Percentiles rank a stretch among this genome's conserved stretches.
These are phyloP conservation scores for Callyntrura sp. DNA, from an alignment of 2,888 invertebrate genomes.

Conservation along the genomic window DNA sequence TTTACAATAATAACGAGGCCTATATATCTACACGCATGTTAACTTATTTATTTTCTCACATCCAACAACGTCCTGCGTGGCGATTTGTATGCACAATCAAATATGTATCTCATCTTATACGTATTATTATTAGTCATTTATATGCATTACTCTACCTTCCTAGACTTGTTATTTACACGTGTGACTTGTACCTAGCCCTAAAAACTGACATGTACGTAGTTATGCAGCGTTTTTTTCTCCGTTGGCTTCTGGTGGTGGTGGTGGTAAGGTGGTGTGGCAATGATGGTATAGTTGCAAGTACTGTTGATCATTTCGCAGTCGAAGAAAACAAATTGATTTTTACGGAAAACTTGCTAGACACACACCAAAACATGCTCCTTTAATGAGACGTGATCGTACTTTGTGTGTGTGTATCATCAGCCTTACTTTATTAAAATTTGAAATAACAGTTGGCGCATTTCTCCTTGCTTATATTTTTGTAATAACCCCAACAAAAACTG, in stretches of 20 bases:
- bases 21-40: neutral
- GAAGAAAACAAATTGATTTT: conserved; percentile 79
- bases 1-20: conserved; percentile 23
- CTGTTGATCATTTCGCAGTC: conserved; percentile 61
- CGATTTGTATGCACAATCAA: conserved; percentile 53
- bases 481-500: conserved; percentile 2
- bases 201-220: conserved; percentile 52
- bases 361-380: conserved; percentile 29
- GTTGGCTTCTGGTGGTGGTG: conserved; percentile 37
- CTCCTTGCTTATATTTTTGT: neutral
- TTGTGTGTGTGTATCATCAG: conserved; percentile 13
- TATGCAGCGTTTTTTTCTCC: conserved; percentile 28
- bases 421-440: conserved; percentile 21
- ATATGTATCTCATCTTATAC: conserved; percentile 55
- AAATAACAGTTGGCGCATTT: conserved; percentile 39
- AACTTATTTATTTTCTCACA: conserved; percentile 47
- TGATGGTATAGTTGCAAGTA: conserved; percentile 35
- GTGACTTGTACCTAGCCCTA: conserved; percentile 78
- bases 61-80: neutral
- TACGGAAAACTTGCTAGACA: conserved; percentile 50
- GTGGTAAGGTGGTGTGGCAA: neutral
- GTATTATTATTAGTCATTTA: conserved; percentile 49
- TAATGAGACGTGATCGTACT: neutral
- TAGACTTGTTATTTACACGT: conserved; percentile 72
- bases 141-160: conserved; percentile 48